These are phyloP conservation scores for Cydia strobilella DNA, from an alignment of 1,140 invertebrate species.

Conservation along the genomic window DNA sequence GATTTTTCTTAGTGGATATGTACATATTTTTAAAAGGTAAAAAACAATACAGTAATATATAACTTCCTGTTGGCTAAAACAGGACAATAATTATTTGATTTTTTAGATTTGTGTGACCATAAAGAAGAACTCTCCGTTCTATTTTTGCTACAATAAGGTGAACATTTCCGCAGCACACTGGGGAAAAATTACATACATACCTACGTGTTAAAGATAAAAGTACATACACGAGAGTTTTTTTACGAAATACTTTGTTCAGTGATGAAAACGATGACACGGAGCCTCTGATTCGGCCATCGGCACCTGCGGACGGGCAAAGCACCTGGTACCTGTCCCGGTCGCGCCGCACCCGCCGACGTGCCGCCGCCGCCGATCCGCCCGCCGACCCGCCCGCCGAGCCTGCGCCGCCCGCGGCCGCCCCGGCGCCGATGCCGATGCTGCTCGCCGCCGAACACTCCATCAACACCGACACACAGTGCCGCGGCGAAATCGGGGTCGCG, in stretches of 20 bases:
- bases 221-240: not conserved
- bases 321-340: not conserved
- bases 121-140: too few species aligned
- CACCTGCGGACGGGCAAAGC: not conserved
- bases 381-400: slow-evolving; percentile 6
- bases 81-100: too few species aligned
- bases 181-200: too few species aligned
- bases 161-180: too few species aligned
- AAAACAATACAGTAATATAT: too few species aligned
- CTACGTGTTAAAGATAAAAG: too few species aligned
- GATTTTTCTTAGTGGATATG: too few species aligned
- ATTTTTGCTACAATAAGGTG: too few species aligned
- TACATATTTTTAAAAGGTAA: too few species aligned
- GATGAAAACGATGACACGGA: slow-evolving; percentile 17
- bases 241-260: not conserved
- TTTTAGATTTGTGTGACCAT: too few species aligned
- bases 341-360: not conserved
- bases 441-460: slow-evolving; percentile 41
- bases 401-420: slow-evolving; percentile 29
- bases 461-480: slow-evolving; percentile 39
- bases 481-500: slow-evolving; percentile 44
- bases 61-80: too few species aligned
- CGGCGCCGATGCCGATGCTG: slow-evolving; percentile 26
- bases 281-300: not conserved
- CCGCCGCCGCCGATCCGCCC: slow-evolving; percentile 15